Percentiles rank a stretch among this genome's conserved stretches.
phyloP scores from a whole-genome alignment of 2,888 invertebrate genomes.

The Muschampia plurimacula region DNA sequence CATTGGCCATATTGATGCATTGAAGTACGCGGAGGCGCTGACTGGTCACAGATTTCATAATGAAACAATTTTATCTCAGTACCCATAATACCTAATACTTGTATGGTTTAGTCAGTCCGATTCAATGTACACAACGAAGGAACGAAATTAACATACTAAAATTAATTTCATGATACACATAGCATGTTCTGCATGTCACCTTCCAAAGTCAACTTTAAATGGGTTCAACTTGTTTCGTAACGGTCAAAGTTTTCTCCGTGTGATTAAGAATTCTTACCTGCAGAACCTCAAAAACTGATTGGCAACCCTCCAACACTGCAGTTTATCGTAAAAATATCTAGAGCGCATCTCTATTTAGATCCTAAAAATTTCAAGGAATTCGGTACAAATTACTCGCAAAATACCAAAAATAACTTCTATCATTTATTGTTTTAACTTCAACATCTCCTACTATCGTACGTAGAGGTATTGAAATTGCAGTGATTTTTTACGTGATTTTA shows the following conservation, averaged over 20 bases:
- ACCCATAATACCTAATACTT: neutral
- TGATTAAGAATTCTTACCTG: constrained; percentile 29
- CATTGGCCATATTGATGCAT: neutral
- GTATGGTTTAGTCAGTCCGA: neutral
- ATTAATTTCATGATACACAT: neutral
- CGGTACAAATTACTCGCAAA: constrained; percentile 18
- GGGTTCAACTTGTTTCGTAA: constrained; percentile 1
- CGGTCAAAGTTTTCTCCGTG: constrained; percentile 8
- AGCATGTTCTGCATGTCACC: no score
- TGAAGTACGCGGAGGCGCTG: neutral
- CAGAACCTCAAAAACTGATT: constrained; percentile 43
- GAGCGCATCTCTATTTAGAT: constrained; percentile 50
- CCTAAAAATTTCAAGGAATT: constrained; percentile 41
- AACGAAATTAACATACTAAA: neutral
- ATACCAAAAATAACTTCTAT: neutral
- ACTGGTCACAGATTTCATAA: neutral
- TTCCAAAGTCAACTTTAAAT: neutral
- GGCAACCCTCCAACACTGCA: constrained; percentile 55
- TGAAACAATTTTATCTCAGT: neutral
- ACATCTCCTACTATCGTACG: neutral
- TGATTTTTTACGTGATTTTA: neutral
- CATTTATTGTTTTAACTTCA: constrained; percentile 15
- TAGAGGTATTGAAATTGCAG: neutral
- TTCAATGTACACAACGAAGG: neutral
- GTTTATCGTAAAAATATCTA: constrained; percentile 53